Conservation (phyloP, 2,797 vertebrate species). For the Percopsis omiscomaycus region DNA sequence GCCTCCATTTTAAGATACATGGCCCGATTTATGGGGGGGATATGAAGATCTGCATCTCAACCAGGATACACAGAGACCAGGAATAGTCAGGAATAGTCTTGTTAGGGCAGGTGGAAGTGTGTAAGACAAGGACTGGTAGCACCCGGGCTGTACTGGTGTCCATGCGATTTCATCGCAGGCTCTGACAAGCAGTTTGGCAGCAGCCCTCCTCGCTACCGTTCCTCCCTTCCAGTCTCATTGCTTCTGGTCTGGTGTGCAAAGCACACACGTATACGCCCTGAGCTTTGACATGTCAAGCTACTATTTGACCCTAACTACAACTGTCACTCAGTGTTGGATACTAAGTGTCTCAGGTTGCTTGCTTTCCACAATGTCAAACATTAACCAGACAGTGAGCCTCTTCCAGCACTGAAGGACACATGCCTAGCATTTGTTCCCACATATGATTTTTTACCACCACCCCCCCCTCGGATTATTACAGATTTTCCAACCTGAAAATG, state of each 20-base stretch:
- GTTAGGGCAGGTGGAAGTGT: slow-evolving; percentile 68
- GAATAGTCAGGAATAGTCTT: slow-evolving; percentile 59
- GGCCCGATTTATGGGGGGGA: not conserved
- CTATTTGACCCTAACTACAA: slow-evolving; percentile 46
- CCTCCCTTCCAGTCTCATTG: slow-evolving; percentile 35
- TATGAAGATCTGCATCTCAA: not conserved
- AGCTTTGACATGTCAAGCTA: slow-evolving; percentile 22
- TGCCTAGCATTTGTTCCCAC: slow-evolving; percentile 5
- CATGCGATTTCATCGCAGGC: slow-evolving; percentile 61
- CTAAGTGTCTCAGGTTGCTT: slow-evolving; percentile 25
- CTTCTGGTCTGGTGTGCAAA: slow-evolving; percentile 53
- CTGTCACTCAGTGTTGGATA: slow-evolving; percentile 46
- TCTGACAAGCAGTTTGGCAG: slow-evolving; percentile 70
- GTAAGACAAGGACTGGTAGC: slow-evolving; percentile 54
- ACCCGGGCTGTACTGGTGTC: slow-evolving; percentile 65
- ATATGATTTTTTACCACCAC: not conserved
- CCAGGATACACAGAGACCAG: slow-evolving; percentile 22
- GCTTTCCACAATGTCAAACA: slow-evolving; percentile 42
- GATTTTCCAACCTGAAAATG: too few species aligned
- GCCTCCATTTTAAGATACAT: slow-evolving; percentile 47
- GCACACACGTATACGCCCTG: slow-evolving; percentile 33
- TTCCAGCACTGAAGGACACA: slow-evolving; percentile 9
- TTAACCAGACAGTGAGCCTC: slow-evolving; percentile 19
- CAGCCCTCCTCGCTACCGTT: slow-evolving; percentile 39
- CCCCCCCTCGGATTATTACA: not conserved